These are phyloP conservation scores for Lamprotornis superbus DNA, from an alignment of 2,113 vertebrate genomes.

Conservation along the genomic window DNA sequence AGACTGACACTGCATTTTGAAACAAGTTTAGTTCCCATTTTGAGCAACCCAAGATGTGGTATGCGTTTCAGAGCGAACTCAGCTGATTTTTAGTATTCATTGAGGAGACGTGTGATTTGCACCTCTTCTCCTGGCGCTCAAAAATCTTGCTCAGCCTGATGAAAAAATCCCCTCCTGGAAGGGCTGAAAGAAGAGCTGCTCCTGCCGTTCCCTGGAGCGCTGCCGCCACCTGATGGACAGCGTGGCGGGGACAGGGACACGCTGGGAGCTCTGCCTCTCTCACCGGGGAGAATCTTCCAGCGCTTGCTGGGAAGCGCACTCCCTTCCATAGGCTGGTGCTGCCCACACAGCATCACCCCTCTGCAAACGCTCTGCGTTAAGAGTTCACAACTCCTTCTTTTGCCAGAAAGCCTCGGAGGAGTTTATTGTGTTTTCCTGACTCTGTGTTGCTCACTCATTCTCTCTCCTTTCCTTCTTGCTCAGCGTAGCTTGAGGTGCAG, in stretches of 20 bases:
- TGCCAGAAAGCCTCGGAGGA: not conserved
- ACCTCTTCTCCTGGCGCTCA: not conserved
- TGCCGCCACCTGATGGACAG: slow-evolving; percentile 47
- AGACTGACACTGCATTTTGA: not conserved
- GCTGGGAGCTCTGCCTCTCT: not conserved
- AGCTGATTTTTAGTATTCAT: not conserved
- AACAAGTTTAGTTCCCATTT: not conserved
- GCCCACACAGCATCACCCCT: not conserved
- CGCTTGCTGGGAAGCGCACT: not conserved
- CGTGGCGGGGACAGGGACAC: not conserved
- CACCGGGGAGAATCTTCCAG: not conserved
- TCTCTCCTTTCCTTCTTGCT: not conserved
- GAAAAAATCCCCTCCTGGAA: not conserved
- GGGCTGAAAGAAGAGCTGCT: not conserved
- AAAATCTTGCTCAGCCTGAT: not conserved
- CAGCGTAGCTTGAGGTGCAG: not conserved
- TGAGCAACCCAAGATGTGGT: not conserved
- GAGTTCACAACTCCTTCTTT: not conserved
- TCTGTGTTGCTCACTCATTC: not conserved
- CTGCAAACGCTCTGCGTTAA: not conserved
- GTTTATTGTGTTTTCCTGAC: not conserved
- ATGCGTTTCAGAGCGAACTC: not conserved
- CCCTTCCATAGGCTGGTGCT: not conserved
- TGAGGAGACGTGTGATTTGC: not conserved
- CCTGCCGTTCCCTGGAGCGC: not conserved